These are phyloP conservation scores for Drosophila peninsularis DNA, from an alignment of 2,888 invertebrate genomes.

Conservation along the genomic window DNA sequence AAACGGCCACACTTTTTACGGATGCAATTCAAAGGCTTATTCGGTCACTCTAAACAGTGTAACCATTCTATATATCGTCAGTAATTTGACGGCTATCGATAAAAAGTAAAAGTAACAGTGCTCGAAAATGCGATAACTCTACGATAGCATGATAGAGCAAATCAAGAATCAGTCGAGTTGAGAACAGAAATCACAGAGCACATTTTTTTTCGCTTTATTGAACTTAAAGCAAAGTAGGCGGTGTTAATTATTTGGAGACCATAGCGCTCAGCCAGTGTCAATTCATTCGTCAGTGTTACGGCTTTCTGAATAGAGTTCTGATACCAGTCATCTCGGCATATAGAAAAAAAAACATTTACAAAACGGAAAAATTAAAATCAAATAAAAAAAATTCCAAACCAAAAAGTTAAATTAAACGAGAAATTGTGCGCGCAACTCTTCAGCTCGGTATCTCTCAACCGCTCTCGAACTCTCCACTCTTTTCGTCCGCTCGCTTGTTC, in stretches of 20 bases:
- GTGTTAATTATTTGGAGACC: constrained; percentile 12
- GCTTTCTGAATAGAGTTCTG: constrained; percentile 47
- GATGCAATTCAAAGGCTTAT: background rate
- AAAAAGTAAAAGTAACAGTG: background rate
- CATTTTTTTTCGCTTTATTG: background rate
- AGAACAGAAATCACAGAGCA: background rate
- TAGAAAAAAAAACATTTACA: constrained; percentile 2
- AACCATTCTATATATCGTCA: background rate
- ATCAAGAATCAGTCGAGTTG: background rate
- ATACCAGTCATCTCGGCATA: constrained; percentile 25
- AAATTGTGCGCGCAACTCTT: background rate
- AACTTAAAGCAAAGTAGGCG: constrained; percentile 31
- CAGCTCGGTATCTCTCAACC: background rate
- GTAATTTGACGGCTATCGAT: constrained; percentile 23
- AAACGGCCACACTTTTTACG: background rate
- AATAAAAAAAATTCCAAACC: background rate
- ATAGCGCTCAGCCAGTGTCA: background rate
- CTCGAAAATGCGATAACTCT: constrained; percentile 6
- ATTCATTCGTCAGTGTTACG: constrained; percentile 52
- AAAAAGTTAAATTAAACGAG: background rate
- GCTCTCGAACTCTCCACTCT: background rate
- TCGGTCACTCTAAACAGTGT: background rate
- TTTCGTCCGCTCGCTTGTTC: background rate
- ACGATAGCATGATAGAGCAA: background rate
- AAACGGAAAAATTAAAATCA: background rate